Base-by-base conservation (phyloP, 2,113 vertebrate species). In the Daboia siamensis region DNA sequence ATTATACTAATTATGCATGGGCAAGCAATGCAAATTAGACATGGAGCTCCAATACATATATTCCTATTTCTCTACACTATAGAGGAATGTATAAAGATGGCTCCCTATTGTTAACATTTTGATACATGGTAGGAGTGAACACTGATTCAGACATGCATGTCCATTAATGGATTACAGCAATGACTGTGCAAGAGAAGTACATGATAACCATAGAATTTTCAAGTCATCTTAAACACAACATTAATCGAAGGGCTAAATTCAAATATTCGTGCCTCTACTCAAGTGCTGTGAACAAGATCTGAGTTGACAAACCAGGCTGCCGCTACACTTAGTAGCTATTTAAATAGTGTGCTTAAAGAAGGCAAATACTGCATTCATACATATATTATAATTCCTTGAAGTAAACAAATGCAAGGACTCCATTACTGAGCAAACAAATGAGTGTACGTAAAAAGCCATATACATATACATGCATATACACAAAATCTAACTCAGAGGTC, bases 1-100 rank as follows among this genome's bases (percentile, higher is more conserved):
- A 86, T 90, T 86, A 92, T 90, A 88, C 74, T 54, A 84, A 92
- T 86, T 92, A 92, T 90, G 88, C 39, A 90, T 90, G 21, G 29
- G 20, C 88, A 90, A 90, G 74, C 23, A 54, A 86, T 90, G 74
- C 13, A 64, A 90, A 86, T 92, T 86, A 92, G 55, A 46, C n/a
- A 90, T 86, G 92, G 46, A 7, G 46, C 55, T 61, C 54, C 39
- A 86, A 39, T 86, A 52, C 21, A 15, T 39, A 90, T 48, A 90
- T 90, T 64, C 33, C 33, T 52, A 54, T 64, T 90, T 56, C 54
- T 80, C 44, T 61, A 56, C 64, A 48, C 24, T 57, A 59, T 23
- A 48, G 51, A 92, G 26, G 46, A 80, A 24, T 84, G 3, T 12
- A n/a, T 52, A 44, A 88, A 59, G 88, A 61, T 86, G 46, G 84